Conservation (phyloP, 2,797 vertebrate species). For the Allobates femoralis region DNA sequence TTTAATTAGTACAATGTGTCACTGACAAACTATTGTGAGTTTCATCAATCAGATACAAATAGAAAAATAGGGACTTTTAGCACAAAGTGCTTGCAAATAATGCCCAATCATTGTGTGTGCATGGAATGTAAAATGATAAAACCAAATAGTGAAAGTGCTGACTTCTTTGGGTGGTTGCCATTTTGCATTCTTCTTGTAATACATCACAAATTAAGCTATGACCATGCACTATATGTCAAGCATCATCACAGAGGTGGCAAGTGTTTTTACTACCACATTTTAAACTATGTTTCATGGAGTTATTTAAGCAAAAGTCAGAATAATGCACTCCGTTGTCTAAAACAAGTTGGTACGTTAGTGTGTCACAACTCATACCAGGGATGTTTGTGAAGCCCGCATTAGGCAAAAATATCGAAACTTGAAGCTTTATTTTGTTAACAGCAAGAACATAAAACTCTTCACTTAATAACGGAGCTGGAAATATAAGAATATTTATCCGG, state of each 20-base stretch:
- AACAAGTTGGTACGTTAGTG: not conserved
- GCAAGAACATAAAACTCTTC: not conserved
- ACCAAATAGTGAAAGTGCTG: not conserved
- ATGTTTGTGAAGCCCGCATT: slow-evolving; percentile 13
- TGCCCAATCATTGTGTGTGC: not conserved
- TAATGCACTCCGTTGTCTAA: not conserved
- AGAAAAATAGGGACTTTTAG: not conserved
- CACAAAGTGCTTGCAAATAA: not conserved
- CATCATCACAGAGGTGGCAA: not conserved
- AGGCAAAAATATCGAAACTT: not conserved
- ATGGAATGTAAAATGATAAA: not conserved
- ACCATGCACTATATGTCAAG: no score
- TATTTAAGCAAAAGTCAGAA: not conserved
- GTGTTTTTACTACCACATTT: not conserved
- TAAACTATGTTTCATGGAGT: not conserved
- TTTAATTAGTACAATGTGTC: not conserved
- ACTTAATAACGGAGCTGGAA: not conserved
- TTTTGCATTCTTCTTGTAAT: not conserved
- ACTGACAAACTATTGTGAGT: not conserved
- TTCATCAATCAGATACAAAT: not conserved
- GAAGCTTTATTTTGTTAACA: not conserved
- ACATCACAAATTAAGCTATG: not conserved
- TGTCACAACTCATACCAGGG: not conserved
- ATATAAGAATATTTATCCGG: not conserved
- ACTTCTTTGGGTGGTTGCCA: not conserved